phyloP scores from a whole-genome alignment of 2,888 invertebrate species.

The Eristalis pertinax region DNA sequence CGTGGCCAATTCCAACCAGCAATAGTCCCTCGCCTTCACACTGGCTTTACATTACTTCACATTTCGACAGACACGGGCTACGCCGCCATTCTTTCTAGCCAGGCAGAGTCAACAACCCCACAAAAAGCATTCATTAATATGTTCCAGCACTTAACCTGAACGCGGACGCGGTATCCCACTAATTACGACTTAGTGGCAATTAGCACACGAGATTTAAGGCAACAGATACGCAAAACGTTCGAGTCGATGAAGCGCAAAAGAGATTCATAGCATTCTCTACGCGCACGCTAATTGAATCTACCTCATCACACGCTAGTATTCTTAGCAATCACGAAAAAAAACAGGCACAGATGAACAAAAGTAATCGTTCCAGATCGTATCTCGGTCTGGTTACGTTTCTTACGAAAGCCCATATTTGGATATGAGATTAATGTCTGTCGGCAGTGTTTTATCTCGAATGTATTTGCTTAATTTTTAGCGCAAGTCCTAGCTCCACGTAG shows the following conservation, averaged over 20 bases:
- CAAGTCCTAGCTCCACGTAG: neutral
- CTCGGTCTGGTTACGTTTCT: conserved; percentile 2
- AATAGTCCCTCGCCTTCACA: no score
- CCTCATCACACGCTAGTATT: neutral
- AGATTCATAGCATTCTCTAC: neutral
- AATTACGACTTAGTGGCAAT: neutral
- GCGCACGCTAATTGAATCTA: neutral
- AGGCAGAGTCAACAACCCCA: no score
- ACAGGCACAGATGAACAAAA: neutral
- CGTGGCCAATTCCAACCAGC: no score
- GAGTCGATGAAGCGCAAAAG: neutral
- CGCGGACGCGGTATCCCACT: neutral
- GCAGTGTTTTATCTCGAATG: neutral
- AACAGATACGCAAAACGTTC: neutral
- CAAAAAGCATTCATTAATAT: no score
- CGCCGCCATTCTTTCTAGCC: no score
- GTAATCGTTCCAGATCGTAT: conserved; percentile 8
- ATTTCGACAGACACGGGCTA: no score
- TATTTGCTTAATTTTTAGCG: conserved; percentile 9
- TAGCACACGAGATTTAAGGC: neutral
- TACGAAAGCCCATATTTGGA: neutral
- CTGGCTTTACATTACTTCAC: no score
- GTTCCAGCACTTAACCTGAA: neutral
- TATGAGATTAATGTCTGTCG: neutral
- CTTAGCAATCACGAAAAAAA: neutral